Percentiles rank a stretch among this genome's conserved stretches.
Evolutionary conservation across 2,888 invertebrate genomes (phyloP).

Genomic region (Pyrrhia umbra): DNA sequence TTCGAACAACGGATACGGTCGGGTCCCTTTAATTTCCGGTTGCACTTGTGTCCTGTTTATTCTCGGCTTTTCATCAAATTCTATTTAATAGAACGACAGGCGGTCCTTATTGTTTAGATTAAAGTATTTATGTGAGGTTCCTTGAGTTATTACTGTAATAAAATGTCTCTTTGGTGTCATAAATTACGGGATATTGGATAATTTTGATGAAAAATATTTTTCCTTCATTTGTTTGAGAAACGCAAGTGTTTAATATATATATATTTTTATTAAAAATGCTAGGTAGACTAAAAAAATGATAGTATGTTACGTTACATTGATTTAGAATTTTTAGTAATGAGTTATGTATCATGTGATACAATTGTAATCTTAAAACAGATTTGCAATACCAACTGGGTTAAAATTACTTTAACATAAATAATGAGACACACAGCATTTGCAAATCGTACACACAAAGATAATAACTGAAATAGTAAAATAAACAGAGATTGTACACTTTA

Average conservation of each 20-base stretch:
- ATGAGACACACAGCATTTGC: not conserved
- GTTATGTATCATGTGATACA: no score
- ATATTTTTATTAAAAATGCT: no score
- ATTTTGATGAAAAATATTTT: constrained; percentile 16
- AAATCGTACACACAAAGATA: not conserved
- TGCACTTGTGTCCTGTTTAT: constrained; percentile 78
- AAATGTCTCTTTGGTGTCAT: constrained; percentile 44
- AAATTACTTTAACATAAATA: not conserved
- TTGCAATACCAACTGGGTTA: not conserved
- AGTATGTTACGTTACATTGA: no score
- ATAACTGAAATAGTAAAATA: constrained; percentile 4
- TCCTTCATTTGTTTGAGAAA: not conserved
- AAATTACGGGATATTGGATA: constrained; percentile 42
- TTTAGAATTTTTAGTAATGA: no score
- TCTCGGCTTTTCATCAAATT: constrained; percentile 75
- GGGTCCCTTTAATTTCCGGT: constrained; percentile 82
- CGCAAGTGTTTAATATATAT: no score
- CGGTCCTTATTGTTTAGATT: constrained; percentile 60
- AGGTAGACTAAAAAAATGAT: no score
- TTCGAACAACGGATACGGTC: constrained; percentile 70
- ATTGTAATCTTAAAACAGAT: no score
- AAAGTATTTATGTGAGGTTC: constrained; percentile 44
- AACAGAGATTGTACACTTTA: constrained; percentile 14
- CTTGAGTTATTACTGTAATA: constrained; percentile 54
- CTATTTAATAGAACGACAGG: constrained; percentile 58